Evolutionary conservation across 2,113 vertebrate species (phyloP).

Genomic region (Myotis davidii): DNA sequence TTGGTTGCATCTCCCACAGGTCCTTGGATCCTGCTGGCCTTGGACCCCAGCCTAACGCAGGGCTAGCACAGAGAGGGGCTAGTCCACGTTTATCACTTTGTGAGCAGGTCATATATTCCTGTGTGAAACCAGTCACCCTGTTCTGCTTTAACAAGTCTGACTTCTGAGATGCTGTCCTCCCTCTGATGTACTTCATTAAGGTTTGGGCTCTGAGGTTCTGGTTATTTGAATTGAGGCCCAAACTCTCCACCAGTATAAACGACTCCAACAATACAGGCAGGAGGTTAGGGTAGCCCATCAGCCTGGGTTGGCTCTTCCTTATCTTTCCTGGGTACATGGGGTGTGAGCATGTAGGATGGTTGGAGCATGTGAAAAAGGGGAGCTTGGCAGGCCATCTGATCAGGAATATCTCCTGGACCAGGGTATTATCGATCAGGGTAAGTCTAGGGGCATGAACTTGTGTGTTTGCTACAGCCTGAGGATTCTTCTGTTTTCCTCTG

Average conservation of each 20-base stretch:
- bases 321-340: not conserved
- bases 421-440: not conserved
- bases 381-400: not conserved
- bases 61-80: not conserved
- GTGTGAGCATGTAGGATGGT: accelerated
- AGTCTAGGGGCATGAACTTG: not conserved
- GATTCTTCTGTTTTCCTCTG: not conserved
- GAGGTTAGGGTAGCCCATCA: not conserved
- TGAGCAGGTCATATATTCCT: accelerated
- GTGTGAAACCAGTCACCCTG: not conserved
- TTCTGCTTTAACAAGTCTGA: not conserved
- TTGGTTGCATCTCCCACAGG: no score
- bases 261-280: not conserved
- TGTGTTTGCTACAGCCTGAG: not conserved
- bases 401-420: not conserved
- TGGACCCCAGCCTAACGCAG: no score
- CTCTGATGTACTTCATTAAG: not conserved
- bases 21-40: not conserved
- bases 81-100: not conserved
- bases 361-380: not conserved
- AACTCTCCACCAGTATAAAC: not conserved
- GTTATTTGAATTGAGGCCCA: not conserved
- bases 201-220: no score
- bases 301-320: not conserved
- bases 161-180: not conserved